Base-by-base conservation (phyloP, 2,888 invertebrate species). In the Mimachlamys varia region DNA sequence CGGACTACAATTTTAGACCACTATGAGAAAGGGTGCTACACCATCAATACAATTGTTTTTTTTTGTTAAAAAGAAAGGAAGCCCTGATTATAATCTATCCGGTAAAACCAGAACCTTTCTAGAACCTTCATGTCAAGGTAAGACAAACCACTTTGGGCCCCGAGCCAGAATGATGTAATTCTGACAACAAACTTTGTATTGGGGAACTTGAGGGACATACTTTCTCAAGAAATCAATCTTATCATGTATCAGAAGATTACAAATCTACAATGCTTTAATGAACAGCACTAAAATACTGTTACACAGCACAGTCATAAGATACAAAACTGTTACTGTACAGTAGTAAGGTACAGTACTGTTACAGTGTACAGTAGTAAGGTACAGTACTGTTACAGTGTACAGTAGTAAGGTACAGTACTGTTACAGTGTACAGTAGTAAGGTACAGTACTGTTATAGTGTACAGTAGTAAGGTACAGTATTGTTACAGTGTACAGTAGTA, bases 151-250 rank as follows among this genome's bases (percentile, higher is more conserved):
- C 27, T 33, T 33, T 76, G 76, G 76, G 76, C 10, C n/a, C 76
- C 33, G 76, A 76, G 76, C 33, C 76, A 76, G 22, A 13, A 76
- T 76, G 76, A 76, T 76, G 76, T 76, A 76, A 76, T 76, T 76
- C 76, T 22, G 22, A 76, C 76, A 76, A 33, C 27, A 76, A 76
- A 33, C 2, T 0, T 27, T 27, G 12, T 76, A 33, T 76, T 76
- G 76, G 76, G 76, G 76, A 27, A 33, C 33, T 76, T 33, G 15
- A 76, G 76, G 33, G 33, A 10, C 76, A 27, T 76, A 22, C 22
- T 10, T 33, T 76, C 76, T 76, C 62, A 4, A 17, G 27, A 27
- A 10, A 76, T n/a, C 17, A 27, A 2, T 3, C 10, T 76, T 50
- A 50, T 50, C 7, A 50, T n/a, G n/a, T n/a, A n/a, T n/a, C n/a